Conservation (phyloP, 2,888 invertebrate genomes). For the Brenthis ino region DNA sequence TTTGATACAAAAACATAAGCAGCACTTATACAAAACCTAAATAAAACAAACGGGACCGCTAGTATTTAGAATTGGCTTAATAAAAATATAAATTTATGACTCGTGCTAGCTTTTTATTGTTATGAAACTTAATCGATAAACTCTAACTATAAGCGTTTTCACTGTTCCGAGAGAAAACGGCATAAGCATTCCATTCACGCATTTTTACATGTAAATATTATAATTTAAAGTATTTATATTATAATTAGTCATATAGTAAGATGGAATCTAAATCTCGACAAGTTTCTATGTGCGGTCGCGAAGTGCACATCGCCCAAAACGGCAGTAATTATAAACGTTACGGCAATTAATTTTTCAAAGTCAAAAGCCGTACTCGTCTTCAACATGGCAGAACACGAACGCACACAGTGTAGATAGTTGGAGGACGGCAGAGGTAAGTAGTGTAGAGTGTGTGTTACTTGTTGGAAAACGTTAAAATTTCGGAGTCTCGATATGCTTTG, state of each 20-base stretch:
- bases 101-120: constrained; percentile 33
- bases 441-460: constrained; percentile 7
- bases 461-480: constrained; percentile 44
- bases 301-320: constrained; percentile 50
- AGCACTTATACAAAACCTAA: constrained; percentile 15
- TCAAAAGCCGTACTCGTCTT: constrained; percentile 56
- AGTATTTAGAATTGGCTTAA: constrained; percentile 29
- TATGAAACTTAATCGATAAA: constrained; percentile 21
- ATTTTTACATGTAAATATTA: constrained; percentile 3
- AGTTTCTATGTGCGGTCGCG: constrained; percentile 34
- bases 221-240: constrained; percentile 36
- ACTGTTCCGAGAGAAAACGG: constrained; percentile 18
- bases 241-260: constrained; percentile 41
- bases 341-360: constrained; percentile 80
- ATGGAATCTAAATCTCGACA: constrained; percentile 42
- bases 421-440: too few relatives aligned
- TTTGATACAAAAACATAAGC: not conserved
- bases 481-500: constrained; percentile 63
- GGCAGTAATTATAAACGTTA: constrained; percentile 70
- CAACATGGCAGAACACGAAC: constrained; percentile 18
- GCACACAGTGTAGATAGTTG: not conserved
- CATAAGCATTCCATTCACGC: constrained; percentile 14
- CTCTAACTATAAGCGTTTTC: constrained; percentile 5
- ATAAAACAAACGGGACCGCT: constrained; percentile 30
- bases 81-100: constrained; percentile 34